A percentile compares a stretch with the other conserved stretches of the same genome.
These are phyloP conservation scores for Gymnarchus niloticus DNA, from an alignment of 2,113 vertebrate genomes.

Conservation along the genomic window DNA sequence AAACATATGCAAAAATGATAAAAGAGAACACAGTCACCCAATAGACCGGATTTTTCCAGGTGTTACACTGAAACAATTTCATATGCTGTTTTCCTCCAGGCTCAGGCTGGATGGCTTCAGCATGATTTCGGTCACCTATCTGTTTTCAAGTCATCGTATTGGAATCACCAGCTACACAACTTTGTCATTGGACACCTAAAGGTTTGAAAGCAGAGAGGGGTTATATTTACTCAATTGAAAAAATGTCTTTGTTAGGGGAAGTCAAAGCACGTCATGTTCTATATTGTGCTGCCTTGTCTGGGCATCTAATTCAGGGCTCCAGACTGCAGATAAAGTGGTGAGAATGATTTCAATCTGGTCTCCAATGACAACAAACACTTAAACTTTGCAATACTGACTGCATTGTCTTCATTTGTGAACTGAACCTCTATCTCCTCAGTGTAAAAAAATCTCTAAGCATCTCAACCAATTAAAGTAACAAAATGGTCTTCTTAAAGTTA, in stretches of 20 bases:
- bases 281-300: neutral
- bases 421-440: neutral
- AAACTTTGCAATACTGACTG: neutral
- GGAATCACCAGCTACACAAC: conserved; percentile 73
- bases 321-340: neutral
- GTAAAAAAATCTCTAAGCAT: neutral
- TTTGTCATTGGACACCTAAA: conserved; percentile 76
- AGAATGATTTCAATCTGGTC: neutral
- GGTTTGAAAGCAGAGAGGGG: conserved; percentile 44
- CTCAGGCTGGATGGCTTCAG: conserved; percentile 75
- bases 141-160: conserved; percentile 62
- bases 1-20: neutral
- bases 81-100: conserved; percentile 41
- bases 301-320: neutral
- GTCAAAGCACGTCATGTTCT: neutral
- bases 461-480: neutral
- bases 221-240: neutral
- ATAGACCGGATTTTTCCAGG: too few relatives aligned
- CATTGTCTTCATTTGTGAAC: neutral
- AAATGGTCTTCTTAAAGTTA: neutral
- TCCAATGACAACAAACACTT: neutral
- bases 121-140: conserved; percentile 78
- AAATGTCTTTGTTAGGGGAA: neutral
- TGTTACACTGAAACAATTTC: neutral
- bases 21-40: too few relatives aligned